Base-by-base conservation (phyloP, 2,797 vertebrate species). In the Siniperca obscura region DNA sequence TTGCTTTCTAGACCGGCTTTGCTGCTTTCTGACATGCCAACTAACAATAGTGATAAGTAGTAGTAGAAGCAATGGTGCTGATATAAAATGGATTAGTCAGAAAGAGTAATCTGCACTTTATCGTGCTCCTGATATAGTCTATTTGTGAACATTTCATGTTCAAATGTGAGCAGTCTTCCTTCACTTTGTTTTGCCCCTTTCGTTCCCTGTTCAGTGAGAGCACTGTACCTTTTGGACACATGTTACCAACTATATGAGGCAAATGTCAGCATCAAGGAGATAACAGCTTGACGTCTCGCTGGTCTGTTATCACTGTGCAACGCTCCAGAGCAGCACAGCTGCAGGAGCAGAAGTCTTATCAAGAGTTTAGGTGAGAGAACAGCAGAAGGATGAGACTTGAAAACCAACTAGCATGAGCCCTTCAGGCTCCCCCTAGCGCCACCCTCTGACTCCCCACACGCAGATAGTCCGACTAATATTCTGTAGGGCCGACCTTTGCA, bases 251-350 rank as follows among this genome's bases (percentile, higher is more conserved):
- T 84, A 88, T 92, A 86, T 86, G 87, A 92, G 91, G 93, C 90
- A 92, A 91, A 93, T 93, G 94, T 95, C 90, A 89, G 90, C 90
- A 91, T 93, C 88, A 90, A 90, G 89, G 89, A 92, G 91, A 94
- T 93, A 94, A 93, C 94, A 89, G 93, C 89, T 86, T 92, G 93
- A 95, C 74, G 89, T 91, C 83, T 90, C 52, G 77, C 87, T 86
- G 82, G 76, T 87, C 86, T 91, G 87, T 92, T 94, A 95, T 95
- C 90, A 80, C 83, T 68, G 76, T 80, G 82, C 83, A 67, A 85
- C 21, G 87, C 91, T 91, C 85, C 76, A 64, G 85, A 89, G 92
- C 85, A 57, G 86, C 86, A 84, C 87, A 92, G 92, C 84, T 92
- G 90, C 86, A 88, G 88, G 90, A 92, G 82, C 87, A 90, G 65